A percentile compares a stretch with the other conserved stretches of the same genome.
Evolutionary conservation across 1,140 invertebrate genomes (phyloP).

Genomic region (Pteromalus puparum): DNA sequence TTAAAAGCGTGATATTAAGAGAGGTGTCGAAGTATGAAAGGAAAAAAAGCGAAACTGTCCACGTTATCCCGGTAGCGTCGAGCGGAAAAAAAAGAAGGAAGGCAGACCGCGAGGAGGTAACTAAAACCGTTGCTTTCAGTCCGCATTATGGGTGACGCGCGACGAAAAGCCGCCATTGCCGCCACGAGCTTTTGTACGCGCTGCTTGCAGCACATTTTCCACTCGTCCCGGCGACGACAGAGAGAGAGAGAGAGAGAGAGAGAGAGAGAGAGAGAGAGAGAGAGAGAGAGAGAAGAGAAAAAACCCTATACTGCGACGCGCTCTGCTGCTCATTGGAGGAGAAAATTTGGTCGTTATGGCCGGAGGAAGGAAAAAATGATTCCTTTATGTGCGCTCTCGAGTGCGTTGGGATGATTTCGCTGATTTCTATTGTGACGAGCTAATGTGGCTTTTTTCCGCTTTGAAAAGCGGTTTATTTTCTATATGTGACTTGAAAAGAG

Average conservation of each 20-base stretch:
- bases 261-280: not conserved
- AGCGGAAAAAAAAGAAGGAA: not conserved
- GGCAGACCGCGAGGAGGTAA: not conserved
- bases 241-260: not conserved
- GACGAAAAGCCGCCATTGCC: not conserved
- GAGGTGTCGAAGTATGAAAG: not conserved
- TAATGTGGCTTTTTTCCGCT: not conserved
- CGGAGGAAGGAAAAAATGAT: not conserved
- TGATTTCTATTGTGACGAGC: not conserved
- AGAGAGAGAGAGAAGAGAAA: not conserved
- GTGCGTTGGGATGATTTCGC: not conserved
- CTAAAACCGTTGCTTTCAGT: slow-evolving; percentile 29
- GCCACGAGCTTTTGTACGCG: slow-evolving; percentile 17
- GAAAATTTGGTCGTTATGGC: not conserved
- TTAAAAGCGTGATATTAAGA: not conserved
- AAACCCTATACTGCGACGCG: slow-evolving; percentile 13
- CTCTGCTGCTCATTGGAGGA: slow-evolving; percentile 15
- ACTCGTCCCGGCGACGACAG: not conserved
- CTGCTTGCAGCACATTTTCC: slow-evolving; percentile 11
- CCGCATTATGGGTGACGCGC: slow-evolving; percentile 14
- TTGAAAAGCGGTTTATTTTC: no score
- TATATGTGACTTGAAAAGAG: not conserved
- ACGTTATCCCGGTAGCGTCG: not conserved
- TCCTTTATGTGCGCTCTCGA: not conserved
- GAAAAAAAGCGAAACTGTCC: not conserved